Conservation (phyloP, 2,113 vertebrate species). For the Elachura formosa region DNA sequence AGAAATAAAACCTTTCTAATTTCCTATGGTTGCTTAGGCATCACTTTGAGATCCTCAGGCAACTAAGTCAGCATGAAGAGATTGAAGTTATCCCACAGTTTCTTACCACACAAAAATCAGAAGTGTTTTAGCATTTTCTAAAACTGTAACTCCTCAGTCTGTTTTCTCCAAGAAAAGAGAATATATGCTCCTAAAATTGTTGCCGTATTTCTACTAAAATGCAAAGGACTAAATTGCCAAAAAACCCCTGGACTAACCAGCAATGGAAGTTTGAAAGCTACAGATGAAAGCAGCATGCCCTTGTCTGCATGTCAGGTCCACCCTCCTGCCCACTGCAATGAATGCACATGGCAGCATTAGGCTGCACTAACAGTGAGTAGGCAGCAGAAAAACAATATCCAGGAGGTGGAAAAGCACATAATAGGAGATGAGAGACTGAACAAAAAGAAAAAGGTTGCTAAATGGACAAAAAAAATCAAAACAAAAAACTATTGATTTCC, state of each 20-base stretch:
- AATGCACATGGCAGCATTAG: background rate
- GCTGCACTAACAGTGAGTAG: background rate
- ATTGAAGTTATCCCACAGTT: background rate
- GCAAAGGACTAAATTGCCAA: background rate
- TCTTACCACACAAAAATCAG: background rate
- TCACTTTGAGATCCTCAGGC: background rate
- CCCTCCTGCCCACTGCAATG: background rate
- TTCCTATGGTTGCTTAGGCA: background rate
- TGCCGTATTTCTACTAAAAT: background rate
- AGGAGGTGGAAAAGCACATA: background rate
- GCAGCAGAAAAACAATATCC: background rate
- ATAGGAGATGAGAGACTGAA: background rate
- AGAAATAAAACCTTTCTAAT: background rate
- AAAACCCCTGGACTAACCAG: background rate
- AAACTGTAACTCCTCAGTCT: background rate
- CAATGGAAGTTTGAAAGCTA: background rate
- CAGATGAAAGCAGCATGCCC: background rate
- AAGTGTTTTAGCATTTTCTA: background rate
- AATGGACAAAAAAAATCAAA: background rate
- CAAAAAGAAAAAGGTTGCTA: background rate
- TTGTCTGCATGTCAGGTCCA: background rate
- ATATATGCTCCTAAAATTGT: background rate
- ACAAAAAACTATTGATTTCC: background rate
- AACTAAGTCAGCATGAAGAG: background rate
- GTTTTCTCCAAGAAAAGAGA: background rate